A percentile compares a stretch with the other conserved stretches of the same genome.
phyloP scores from a whole-genome alignment of 2,113 vertebrate genomes.

The Setophaga coronata region DNA sequence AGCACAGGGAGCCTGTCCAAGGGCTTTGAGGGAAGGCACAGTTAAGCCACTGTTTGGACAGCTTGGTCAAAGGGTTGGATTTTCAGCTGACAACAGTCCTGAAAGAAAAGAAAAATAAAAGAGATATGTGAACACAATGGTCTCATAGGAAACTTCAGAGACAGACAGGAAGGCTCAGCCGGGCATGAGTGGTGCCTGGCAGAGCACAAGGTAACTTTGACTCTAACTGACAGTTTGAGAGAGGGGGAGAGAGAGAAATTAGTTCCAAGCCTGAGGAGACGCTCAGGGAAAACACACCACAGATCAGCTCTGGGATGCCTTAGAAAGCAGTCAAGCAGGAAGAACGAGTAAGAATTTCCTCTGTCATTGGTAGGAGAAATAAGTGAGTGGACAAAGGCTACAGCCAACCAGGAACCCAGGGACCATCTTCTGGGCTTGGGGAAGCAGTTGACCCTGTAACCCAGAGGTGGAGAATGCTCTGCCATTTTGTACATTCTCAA shows the following conservation, averaged over 20 bases:
- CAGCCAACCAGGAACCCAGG: neutral
- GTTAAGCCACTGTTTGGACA: slow-evolving; percentile 72
- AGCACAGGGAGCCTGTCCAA: slow-evolving; percentile 59
- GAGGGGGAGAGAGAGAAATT: neutral
- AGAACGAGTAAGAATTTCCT: neutral
- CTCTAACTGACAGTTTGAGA: slow-evolving; percentile 49
- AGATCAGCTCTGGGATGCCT: neutral
- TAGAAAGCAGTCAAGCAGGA: neutral
- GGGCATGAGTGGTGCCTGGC: slow-evolving; percentile 17
- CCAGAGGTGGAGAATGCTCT: neutral
- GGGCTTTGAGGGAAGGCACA: slow-evolving; percentile 64
- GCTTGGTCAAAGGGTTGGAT: slow-evolving; percentile 66
- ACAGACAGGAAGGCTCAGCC: slow-evolving; percentile 46
- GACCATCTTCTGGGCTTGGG: neutral
- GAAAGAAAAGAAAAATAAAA: slow-evolving; percentile 64
- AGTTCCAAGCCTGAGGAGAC: slow-evolving; percentile 28
- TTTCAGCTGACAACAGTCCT: slow-evolving; percentile 63
- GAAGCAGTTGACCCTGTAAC: neutral
- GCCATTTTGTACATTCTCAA: neutral
- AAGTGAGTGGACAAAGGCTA: neutral
- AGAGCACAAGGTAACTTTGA: slow-evolving; percentile 61
- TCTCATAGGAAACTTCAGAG: slow-evolving; percentile 56
- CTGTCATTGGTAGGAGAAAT: neutral
- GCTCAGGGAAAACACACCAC: neutral
- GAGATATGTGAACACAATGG: slow-evolving; percentile 49